A percentile compares a stretch with the other conserved stretches of the same genome.
Evolutionary conservation across 2,888 invertebrate species (phyloP).

Genomic region (Chorisops tibialis): DNA sequence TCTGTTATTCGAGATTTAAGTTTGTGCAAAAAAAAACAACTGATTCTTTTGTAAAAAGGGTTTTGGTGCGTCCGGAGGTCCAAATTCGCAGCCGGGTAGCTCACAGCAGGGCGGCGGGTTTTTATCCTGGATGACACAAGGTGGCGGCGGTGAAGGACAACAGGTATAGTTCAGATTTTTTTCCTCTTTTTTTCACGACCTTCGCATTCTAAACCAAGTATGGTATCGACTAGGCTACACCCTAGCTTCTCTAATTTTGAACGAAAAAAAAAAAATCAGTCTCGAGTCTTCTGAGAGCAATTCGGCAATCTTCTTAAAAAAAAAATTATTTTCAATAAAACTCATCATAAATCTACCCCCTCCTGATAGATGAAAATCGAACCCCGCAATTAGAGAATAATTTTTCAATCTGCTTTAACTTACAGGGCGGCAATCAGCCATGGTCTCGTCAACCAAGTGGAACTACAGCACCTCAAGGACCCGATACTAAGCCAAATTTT

Average conservation of each 20-base stretch:
- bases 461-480: constrained; percentile 28
- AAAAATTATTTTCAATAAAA: too few species aligned
- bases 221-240: too few species aligned
- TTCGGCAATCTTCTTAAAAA: too few species aligned
- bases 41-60: constrained; percentile 57
- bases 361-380: too few species aligned
- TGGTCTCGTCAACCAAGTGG: constrained; percentile 34
- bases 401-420: not conserved
- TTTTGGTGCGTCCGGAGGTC: constrained; percentile 44
- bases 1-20: too few species aligned
- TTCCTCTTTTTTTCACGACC: too few species aligned
- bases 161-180: constrained; percentile 28
- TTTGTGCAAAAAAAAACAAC: too few species aligned
- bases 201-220: too few species aligned
- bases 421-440: constrained; percentile 32
- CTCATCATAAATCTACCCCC: too few species aligned
- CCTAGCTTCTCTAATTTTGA: too few species aligned
- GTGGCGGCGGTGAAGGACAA: constrained; percentile 46
- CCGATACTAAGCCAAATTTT: constrained; percentile 29
- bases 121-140: constrained; percentile 73
- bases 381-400: not conserved
- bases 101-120: constrained; percentile 55
- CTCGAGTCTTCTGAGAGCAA: too few species aligned
- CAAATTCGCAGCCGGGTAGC: constrained; percentile 50
- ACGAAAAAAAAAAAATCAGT: too few species aligned